Conservation (phyloP, 2,113 vertebrate species). For the Haemorhous mexicanus region DNA sequence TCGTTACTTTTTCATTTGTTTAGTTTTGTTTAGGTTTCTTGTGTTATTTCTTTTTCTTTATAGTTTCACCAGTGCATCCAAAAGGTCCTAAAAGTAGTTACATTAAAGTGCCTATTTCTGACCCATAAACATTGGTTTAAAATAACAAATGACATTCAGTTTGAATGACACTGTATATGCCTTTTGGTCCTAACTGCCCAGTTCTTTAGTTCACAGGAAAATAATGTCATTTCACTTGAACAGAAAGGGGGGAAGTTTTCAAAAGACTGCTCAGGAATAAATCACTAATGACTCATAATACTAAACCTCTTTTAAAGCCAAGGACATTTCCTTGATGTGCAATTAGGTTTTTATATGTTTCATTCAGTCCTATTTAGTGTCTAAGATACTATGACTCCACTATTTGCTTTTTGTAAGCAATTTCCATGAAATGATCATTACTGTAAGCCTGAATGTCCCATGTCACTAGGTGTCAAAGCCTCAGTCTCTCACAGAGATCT, state of each 20-base stretch:
- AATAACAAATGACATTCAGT: background rate
- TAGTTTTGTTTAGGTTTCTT: background rate
- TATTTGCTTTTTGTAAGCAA: background rate
- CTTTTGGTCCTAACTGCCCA: background rate
- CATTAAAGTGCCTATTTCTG: background rate
- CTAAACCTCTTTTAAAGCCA: background rate
- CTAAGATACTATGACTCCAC: background rate
- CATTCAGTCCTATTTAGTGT: background rate
- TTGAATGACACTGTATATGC: background rate
- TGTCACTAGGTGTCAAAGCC: background rate
- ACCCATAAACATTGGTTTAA: background rate
- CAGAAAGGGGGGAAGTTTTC: background rate
- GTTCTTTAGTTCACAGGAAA: background rate
- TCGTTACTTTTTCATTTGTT: background rate
- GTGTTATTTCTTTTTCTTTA: background rate
- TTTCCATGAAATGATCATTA: background rate
- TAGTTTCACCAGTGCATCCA: background rate
- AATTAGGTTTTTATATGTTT: background rate
- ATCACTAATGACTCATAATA: constrained; percentile 17
- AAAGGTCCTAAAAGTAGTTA: background rate
- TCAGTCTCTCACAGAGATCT: background rate
- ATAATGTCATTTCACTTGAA: background rate
- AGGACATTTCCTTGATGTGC: background rate
- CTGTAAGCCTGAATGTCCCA: background rate
- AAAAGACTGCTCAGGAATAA: constrained; percentile 17